Base-by-base conservation (phyloP, 1,140 invertebrate species). In the Brachionus calyciflorus region DNA sequence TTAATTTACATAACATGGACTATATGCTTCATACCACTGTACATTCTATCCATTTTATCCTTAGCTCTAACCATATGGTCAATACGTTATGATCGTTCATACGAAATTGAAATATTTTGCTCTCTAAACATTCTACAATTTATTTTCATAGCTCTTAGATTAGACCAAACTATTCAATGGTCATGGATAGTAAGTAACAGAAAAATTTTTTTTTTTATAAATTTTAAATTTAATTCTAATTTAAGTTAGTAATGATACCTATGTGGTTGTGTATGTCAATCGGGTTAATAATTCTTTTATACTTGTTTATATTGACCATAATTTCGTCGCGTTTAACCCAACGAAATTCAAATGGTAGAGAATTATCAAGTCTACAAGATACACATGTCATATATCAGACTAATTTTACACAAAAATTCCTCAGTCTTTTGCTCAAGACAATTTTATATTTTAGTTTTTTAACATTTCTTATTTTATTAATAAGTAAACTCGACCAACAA, bases 11-110 rank as follows among this genome's bases (percentile, higher is more conserved):
- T 80, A 10, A 21, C 37, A 48, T 40, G 49, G 44, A 33, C 77
- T 44, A 65, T 76, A 14, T 83, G 84, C 46, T 98, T 98, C 84
- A 93, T 96, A 85, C 94, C 94, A 12, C 87, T 98, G 46, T 94
- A 97, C 81, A 94, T 96, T 83, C 93, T 96, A 79, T 96, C 93
- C 37, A 91, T 97, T 79, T 90, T 97, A 33, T 96, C 94, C 55
- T 94, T 98, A 80, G 93, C 92, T 14, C 92, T 96, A 41, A 96
- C 94, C 83, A 93, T 98, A 80, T 98, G 96, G 96, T 92, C 94
- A 78, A 92, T 97, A 1, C 96, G 96, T 87, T 93, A 98, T 86
- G 94, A 97, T 83, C 88, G 94, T 55, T 93, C 92, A 37, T 97
- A 96, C 88, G 94, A 98, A 88, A 91, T 98, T 84, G 95, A 98